Evolutionary conservation across 2,888 invertebrate species (phyloP).

Genomic region (Coecobrya sp.): DNA sequence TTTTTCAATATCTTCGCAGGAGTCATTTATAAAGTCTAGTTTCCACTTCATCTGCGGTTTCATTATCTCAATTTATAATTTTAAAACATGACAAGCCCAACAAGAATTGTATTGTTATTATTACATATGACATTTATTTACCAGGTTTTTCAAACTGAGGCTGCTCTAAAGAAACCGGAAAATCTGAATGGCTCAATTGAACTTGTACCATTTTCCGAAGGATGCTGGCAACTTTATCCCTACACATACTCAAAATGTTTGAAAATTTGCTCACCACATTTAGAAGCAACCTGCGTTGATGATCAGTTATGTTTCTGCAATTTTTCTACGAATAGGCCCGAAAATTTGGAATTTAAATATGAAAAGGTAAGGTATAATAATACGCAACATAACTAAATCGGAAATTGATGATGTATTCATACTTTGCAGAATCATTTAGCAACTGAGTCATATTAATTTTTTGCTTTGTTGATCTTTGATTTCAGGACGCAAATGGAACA

Average conservation of each 20-base stretch:
- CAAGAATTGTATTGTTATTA: too few species aligned
- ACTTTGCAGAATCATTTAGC: too few species aligned
- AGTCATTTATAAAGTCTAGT: too few species aligned
- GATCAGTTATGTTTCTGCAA: constrained; percentile 72
- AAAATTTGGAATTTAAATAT: neutral
- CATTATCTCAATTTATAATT: too few species aligned
- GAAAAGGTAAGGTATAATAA: too few species aligned
- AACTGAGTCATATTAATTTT: neutral
- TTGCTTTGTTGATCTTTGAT: neutral
- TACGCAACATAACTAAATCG: too few species aligned
- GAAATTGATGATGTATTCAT: too few species aligned
- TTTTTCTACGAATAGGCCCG: neutral
- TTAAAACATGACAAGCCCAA: too few species aligned
- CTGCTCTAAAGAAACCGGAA: neutral
- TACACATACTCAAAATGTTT: constrained; percentile 73
- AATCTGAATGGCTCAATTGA: neutral
- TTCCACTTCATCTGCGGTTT: too few species aligned
- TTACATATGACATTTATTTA: too few species aligned
- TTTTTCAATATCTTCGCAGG: too few species aligned
- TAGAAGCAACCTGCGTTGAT: constrained; percentile 66
- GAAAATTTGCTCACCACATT: constrained; percentile 51
- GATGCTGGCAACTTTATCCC: constrained; percentile 59
- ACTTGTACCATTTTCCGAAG: neutral
- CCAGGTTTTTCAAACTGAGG: neutral
- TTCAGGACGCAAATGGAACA: neutral